Evolutionary conservation across 2,888 invertebrate species (phyloP).

Genomic region (Spatulosminthurus flaviceps): DNA sequence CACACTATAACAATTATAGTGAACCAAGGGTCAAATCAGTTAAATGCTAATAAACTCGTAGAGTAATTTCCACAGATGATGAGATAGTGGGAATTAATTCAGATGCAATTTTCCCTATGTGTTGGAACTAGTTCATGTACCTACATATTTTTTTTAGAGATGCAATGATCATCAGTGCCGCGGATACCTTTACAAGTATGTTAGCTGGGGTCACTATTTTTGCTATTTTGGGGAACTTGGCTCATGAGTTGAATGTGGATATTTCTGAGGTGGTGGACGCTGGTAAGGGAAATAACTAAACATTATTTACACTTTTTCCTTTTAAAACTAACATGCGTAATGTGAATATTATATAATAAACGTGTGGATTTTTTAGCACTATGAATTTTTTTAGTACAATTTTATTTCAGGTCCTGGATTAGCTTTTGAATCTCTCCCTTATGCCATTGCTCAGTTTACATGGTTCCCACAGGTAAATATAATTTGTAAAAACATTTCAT

Average conservation of each 20-base stretch:
- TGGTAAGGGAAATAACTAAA: slow-evolving; percentile 66
- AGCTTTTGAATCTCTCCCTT: slow-evolving; percentile 86
- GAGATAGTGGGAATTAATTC: too few species aligned
- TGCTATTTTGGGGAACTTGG: slow-evolving; percentile 77
- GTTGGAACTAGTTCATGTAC: neutral
- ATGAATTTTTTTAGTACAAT: neutral
- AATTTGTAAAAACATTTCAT: slow-evolving; percentile 27
- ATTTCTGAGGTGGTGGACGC: slow-evolving; percentile 73
- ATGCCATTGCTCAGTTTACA: slow-evolving; percentile 80
- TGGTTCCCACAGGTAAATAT: slow-evolving; percentile 75
- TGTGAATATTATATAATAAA: too few species aligned
- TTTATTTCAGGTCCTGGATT: slow-evolving; percentile 72
- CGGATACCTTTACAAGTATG: slow-evolving; percentile 84
- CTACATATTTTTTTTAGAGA: slow-evolving; percentile 74
- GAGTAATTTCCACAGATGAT: too few species aligned
- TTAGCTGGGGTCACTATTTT: slow-evolving; percentile 81
- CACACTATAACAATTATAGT: too few species aligned
- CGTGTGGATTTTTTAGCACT: too few species aligned
- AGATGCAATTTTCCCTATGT: too few species aligned
- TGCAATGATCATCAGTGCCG: slow-evolving; percentile 80
- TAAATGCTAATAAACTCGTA: too few species aligned
- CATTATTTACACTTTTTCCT: neutral
- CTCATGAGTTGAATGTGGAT: slow-evolving; percentile 70
- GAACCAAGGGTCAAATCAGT: too few species aligned
- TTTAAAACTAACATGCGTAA: too few species aligned